Percentiles rank a stretch among this genome's conserved stretches.
Conservation (phyloP, 2,797 vertebrate genomes). For the Sus cebifrons region DNA sequence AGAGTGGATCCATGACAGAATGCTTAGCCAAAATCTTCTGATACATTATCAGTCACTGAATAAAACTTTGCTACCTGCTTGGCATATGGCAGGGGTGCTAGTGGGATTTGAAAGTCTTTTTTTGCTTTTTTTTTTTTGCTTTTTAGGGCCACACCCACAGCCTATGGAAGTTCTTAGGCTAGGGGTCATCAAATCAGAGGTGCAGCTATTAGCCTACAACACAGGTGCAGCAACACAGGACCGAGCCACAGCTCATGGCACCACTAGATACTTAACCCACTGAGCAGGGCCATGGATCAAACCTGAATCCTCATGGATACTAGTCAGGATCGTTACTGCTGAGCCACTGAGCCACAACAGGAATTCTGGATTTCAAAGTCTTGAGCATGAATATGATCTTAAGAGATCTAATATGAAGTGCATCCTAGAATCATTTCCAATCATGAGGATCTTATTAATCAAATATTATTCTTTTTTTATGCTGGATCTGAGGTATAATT, state of each 20-base stretch:
- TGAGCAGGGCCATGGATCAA: too few relatives aligned
- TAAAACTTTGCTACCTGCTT: conserved; percentile 17
- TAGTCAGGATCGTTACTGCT: too few relatives aligned
- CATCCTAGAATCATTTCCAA: conserved; percentile 42
- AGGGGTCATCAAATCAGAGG: too few relatives aligned
- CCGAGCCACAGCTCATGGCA: too few relatives aligned
- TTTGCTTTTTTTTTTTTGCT: too few relatives aligned
- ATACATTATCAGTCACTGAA: not conserved
- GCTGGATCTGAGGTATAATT: not conserved
- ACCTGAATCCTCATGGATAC: too few relatives aligned
- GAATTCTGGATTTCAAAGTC: not conserved
- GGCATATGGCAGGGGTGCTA: not conserved
- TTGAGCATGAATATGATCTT: not conserved
- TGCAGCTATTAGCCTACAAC: too few relatives aligned
- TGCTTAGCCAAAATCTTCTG: not conserved
- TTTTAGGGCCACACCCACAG: too few relatives aligned
- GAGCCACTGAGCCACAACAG: too few relatives aligned
- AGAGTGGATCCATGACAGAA: conserved; percentile 9
- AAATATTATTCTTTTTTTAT: conserved; percentile 1
- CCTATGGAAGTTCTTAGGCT: too few relatives aligned
- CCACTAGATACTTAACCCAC: too few relatives aligned
- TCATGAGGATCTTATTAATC: not conserved
- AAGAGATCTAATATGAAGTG: not conserved
- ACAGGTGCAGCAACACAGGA: too few relatives aligned
- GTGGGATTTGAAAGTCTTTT: not conserved